Percentiles rank a stretch among this genome's conserved stretches.
Conservation (phyloP, 2,797 vertebrate species). For the Botia kubotai region DNA sequence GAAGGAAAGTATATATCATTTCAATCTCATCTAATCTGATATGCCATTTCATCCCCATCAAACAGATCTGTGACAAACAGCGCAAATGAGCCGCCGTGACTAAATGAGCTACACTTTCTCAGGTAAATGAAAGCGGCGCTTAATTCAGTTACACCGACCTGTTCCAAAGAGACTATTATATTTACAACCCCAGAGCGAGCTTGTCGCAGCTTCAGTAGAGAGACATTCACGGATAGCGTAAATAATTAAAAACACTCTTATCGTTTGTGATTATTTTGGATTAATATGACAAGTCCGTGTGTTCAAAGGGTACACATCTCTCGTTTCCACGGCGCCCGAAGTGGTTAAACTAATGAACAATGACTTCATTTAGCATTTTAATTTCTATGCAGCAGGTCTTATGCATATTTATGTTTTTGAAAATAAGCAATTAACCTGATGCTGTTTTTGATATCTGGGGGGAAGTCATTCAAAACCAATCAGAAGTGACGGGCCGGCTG, state of each 20-base stretch:
- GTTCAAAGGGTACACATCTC: conserved; percentile 12
- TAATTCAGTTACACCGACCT: conserved; percentile 24
- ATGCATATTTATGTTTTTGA: conserved; percentile 39
- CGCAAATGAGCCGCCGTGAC: background rate
- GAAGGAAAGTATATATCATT: background rate
- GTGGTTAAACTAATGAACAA: conserved; percentile 51
- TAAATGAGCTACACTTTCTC: conserved; percentile 24
- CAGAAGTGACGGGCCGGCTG: conserved; percentile 51
- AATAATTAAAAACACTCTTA: conserved; percentile 41
- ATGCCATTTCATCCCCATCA: background rate
- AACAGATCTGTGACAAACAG: conserved; percentile 22
- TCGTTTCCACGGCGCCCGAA: conserved; percentile 11
- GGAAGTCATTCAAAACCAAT: conserved; percentile 62
- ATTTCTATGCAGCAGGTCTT: conserved; percentile 26
- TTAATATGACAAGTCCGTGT: conserved; percentile 44
- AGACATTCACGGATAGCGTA: conserved; percentile 31
- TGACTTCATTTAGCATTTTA: conserved; percentile 25
- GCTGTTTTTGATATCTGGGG: conserved; percentile 58
- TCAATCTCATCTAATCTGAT: conserved; percentile 12
- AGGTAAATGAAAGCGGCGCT: conserved; percentile 2
- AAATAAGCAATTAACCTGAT: conserved; percentile 46
- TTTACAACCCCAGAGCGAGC: conserved; percentile 27
- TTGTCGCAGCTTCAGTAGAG: background rate
- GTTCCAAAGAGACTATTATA: conserved; percentile 29
- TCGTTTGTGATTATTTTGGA: conserved; percentile 50